Evolutionary conservation across 1,140 invertebrate genomes (phyloP).

Genomic region (Sycophila sp.): DNA sequence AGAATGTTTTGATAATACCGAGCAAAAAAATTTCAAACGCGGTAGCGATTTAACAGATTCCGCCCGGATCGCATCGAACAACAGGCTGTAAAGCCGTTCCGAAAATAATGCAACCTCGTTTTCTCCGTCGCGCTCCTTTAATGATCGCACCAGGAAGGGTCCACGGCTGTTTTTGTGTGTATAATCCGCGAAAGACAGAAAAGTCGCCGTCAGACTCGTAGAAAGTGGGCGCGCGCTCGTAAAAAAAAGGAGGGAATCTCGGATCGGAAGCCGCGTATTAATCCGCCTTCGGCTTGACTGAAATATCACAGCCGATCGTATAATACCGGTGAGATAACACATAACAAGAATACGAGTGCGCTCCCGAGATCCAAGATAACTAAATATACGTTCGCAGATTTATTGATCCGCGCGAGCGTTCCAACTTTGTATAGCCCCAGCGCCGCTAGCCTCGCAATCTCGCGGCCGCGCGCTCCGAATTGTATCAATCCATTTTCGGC

Average conservation of each 20-base stretch:
- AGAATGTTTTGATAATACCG: neutral
- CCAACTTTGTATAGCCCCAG: conserved; percentile 3
- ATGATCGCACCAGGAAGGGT: too few relatives aligned
- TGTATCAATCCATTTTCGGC: conserved; percentile 20
- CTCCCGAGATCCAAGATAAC: conserved; percentile 42
- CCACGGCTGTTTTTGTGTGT: too few relatives aligned
- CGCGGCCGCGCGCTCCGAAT: neutral
- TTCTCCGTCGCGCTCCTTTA: too few relatives aligned
- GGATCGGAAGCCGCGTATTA: too few relatives aligned
- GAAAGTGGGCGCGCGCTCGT: neutral
- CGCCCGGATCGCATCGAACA: too few relatives aligned
- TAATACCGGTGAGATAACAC: conserved; percentile 52
- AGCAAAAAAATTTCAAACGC: neutral
- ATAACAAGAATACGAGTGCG: conserved; percentile 43
- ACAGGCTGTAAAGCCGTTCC: too few relatives aligned
- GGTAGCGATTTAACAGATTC: too few relatives aligned
- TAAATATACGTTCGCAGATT: conserved; percentile 48
- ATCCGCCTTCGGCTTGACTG: conserved; percentile 37
- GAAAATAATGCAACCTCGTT: too few relatives aligned
- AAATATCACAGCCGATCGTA: conserved; percentile 56
- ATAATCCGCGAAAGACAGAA: too few relatives aligned
- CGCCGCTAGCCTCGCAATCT: conserved; percentile 3
- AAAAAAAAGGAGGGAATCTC: too few relatives aligned
- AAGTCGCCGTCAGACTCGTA: too few relatives aligned
- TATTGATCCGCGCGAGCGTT: conserved; percentile 38